Percentiles rank a stretch among this genome's conserved stretches.
These are phyloP conservation scores for Polypedilum pembai DNA, from an alignment of 1,140 invertebrate species.

Conservation along the genomic window DNA sequence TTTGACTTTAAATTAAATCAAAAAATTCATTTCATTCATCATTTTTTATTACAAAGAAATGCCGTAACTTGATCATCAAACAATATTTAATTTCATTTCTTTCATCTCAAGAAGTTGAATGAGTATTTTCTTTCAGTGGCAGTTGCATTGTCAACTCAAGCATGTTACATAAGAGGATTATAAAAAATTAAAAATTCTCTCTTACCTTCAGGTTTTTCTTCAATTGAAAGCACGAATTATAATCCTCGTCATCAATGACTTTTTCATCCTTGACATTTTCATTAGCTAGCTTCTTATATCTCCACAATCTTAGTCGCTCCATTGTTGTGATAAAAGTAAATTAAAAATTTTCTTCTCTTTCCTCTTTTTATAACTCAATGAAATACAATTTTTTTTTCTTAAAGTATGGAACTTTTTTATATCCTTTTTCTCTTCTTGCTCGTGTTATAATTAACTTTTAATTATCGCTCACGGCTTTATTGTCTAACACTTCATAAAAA, in stretches of 20 bases:
- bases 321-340: neutral
- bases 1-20: too few species aligned
- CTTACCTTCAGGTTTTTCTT: conserved; percentile 4
- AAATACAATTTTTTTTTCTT: neutral
- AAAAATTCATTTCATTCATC: too few species aligned
- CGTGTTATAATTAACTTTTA: conserved; percentile 19
- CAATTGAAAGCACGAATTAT: conserved; percentile 26
- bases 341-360: neutral
- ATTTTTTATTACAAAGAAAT: too few species aligned
- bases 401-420: neutral
- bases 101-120: neutral
- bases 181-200: neutral
- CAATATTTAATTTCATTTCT: neutral
- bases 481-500: neutral
- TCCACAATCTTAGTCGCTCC: neutral
- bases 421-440: neutral
- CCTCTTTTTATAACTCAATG: neutral
- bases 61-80: too few species aligned
- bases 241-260: conserved; percentile 9
- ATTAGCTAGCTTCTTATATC: conserved; percentile 23
- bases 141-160: conserved; percentile 24
- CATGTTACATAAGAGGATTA: neutral
- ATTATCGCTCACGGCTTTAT: conserved; percentile 7
- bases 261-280: conserved; percentile 23
- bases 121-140: neutral